Percentiles rank a stretch among this genome's conserved stretches.
Conservation (phyloP, 2,113 vertebrate genomes). For the Lagenorhynchus albirostris region DNA sequence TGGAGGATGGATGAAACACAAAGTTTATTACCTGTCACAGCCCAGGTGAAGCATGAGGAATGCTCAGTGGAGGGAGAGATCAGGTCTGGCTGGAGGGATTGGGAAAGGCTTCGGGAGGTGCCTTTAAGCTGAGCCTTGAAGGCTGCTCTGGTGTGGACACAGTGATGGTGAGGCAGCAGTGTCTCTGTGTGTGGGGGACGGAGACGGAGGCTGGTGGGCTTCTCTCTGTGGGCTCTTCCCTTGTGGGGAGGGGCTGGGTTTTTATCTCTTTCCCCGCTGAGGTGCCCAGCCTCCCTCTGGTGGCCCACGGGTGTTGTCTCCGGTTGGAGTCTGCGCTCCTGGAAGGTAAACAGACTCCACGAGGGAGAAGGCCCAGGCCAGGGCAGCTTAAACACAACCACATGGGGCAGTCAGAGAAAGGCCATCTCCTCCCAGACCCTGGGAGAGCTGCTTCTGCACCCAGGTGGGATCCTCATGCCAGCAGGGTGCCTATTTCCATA, state of each 20-base stretch:
- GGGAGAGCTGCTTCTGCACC: constrained; percentile 6
- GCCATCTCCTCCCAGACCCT: background rate
- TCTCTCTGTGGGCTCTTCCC: background rate
- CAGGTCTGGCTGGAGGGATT: background rate
- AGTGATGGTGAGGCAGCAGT: background rate
- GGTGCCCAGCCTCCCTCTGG: too few relatives aligned
- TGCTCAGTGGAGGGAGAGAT: background rate
- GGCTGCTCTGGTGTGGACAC: background rate
- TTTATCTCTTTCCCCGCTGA: accelerated
- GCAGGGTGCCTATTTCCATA: background rate
- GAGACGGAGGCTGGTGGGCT: background rate
- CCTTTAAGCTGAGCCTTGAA: background rate
- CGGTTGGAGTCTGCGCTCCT: accelerated
- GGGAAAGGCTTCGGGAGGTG: background rate
- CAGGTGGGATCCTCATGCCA: background rate
- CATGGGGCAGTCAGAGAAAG: constrained; percentile 54
- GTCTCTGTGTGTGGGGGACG: background rate
- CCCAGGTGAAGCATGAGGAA: too few relatives aligned
- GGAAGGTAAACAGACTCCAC: background rate
- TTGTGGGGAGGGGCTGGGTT: background rate
- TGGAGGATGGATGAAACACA: background rate
- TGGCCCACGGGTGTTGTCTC: accelerated
- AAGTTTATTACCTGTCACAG: background rate
- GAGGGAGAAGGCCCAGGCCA: background rate
- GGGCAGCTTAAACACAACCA: background rate